Evolutionary conservation across 2,888 invertebrate genomes (phyloP).

Genomic region (Stenichneumon culpator): DNA sequence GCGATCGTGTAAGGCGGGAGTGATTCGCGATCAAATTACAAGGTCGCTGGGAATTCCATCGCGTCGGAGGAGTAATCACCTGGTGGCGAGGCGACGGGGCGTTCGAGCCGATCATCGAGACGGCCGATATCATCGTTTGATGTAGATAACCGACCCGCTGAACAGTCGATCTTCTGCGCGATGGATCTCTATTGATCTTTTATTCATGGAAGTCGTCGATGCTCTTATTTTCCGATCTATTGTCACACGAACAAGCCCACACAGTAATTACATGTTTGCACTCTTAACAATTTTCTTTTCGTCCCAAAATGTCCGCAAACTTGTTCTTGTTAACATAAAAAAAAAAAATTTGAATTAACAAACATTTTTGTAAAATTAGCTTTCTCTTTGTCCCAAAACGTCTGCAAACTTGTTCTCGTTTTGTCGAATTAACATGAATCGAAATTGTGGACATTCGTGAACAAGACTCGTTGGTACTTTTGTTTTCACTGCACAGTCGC

Average conservation of each 20-base stretch:
- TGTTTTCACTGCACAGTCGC: too few relatives aligned
- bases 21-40: constrained; percentile 53
- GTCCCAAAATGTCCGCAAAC: too few relatives aligned
- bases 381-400: too few relatives aligned
- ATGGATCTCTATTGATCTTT: constrained; percentile 17
- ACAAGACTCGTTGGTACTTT: too few relatives aligned
- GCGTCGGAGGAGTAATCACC: constrained; percentile 40
- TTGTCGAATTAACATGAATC: too few relatives aligned
- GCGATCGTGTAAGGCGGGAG: background rate
- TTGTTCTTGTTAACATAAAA: background rate
- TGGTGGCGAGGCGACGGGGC: constrained; percentile 16
- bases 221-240: background rate
- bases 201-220: background rate
- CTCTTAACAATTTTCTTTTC: too few relatives aligned
- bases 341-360: too few relatives aligned
- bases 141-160: constrained; percentile 16
- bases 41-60: constrained; percentile 48
- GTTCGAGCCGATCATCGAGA: constrained; percentile 31
- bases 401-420: too few relatives aligned
- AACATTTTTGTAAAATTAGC: too few relatives aligned
- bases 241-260: background rate
- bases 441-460: too few relatives aligned
- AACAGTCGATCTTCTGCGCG: background rate
- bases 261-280: background rate
- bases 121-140: constrained; percentile 25